Base-by-base conservation (phyloP, 2,797 vertebrate genomes). In the Mallotus villosus region DNA sequence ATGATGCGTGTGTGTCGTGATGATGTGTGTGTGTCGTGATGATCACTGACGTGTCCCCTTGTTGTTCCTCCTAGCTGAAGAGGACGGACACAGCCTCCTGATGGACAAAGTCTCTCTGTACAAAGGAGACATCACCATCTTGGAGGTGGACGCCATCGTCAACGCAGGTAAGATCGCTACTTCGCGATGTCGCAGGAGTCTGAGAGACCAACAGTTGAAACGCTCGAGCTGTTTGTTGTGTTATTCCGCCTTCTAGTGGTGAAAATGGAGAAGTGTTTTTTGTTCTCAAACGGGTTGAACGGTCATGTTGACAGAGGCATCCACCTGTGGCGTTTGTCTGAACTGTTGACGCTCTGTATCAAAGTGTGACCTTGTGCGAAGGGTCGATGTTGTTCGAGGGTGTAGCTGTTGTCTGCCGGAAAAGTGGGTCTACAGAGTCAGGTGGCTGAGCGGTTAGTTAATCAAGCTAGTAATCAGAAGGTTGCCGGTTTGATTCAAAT, bases 81-180 rank as follows among this genome's bases (percentile, higher is more conserved):
- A 95, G 65, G 95, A 96, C 74, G 86, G 82, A 86, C 73, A 78
- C 78, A 81, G 53, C 64, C 72, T 79, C 29, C 84, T 94, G 87
- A 94, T 89, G 55, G 96, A 97, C 80, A 98, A 98, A 88, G 95
- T 99, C 22, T 98, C 96, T 80, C 95, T 99, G 68, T 97, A 99
- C 74, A 96, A 94, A 94, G 98, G 98, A 68, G 98, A 99, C 86
- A 99, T 99, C 75, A 99, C 98, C 0, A 80, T 95, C 78, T 92
- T 99, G 78, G 97, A 99, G 86, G 88, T 97, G 78, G 97, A 99
- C 66, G 97, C 97, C 82, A 96, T 99, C 25, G 97, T 99, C 84
- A 99, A 99, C 90, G 97, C 97, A 68, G 98, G 98, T 99, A 94
- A 91, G 96, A n/a, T n/a, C 17, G 16, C 17, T 6, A 19, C 7